Evolutionary conservation across 2,888 invertebrate species (phyloP), one percentile per base, ranked within the genome.

Genomic region (Hypercompe scribonia): DNA sequence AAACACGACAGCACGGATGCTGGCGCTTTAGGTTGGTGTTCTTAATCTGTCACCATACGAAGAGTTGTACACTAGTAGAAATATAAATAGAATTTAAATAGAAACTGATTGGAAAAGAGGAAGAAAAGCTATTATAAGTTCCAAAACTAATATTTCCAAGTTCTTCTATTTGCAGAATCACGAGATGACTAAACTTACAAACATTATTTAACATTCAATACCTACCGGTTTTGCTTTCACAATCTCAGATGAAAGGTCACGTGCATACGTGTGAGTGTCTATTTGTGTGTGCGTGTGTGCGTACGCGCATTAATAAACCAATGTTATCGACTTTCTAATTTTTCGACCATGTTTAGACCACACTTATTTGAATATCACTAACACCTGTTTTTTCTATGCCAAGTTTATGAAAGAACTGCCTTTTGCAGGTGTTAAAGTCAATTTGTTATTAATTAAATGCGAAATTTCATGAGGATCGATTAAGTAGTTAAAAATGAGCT

Each of bases 261-360:
- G 81, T 82, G 74, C 77, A 81, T 86, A 74, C 84, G 80, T 82
- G 76, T 81, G 80, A 79, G 82, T 85, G 83, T 81, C 78, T 81
- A 78, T 81, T 65, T 78, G 71, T 67, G 68, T 74, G 73, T 63
- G 66, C 69, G 31, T 65, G 77, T 72, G 69, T 75, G 78, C 77
- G 75, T 76, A 79, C 71, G 78, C 73, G 50, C 85, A 87, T 83
- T 78, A 78, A 84, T 81, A 83, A 80, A 85, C 85, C 86, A 88
- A 89, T 90, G 88, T 84, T 88, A 90, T 89, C 88, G 85, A 90
- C 93, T 93, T 93, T 93, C 93, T 93, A 93, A 92, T 89, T 89
- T 90, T 92, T 90, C 86, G 85, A 82, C 81, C 78, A 79, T 82
- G 81, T 74, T 82, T 80, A 80, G 74, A 75, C 73, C 77, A 73